Percentiles rank a stretch among this genome's conserved stretches.
phyloP scores from a whole-genome alignment of 2,888 invertebrate genomes.

The Lochmaea capreae region DNA sequence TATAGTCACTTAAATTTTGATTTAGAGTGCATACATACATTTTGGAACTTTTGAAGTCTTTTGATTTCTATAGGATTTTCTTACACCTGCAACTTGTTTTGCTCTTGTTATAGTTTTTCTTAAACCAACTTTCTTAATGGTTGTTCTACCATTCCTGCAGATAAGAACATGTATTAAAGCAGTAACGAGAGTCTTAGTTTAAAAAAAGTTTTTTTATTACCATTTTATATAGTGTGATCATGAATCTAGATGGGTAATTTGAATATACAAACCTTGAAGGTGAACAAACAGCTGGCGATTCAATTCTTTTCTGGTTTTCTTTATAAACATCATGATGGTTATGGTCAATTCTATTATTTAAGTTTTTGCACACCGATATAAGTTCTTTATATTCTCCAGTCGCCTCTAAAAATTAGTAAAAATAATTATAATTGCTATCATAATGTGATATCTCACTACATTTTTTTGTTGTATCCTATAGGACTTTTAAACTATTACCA shows the following conservation, averaged over 20 bases:
- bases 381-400: background rate
- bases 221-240: background rate
- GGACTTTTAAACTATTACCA: too few species aligned
- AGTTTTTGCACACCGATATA: background rate
- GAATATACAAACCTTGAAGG: slow-evolving; percentile 1
- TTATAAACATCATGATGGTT: background rate
- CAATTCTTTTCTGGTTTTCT: background rate
- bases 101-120: background rate
- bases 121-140: background rate
- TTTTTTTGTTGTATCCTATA: too few species aligned
- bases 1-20: background rate
- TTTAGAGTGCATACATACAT: background rate
- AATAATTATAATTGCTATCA: background rate
- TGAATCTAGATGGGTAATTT: background rate
- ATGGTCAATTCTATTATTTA: background rate
- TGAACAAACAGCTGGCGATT: background rate
- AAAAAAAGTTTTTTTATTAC: background rate
- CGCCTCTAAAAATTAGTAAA: background rate
- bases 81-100: slow-evolving; percentile 6
- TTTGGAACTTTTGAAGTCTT: background rate
- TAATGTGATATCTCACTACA: background rate
- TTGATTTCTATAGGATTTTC: background rate
- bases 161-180: background rate
- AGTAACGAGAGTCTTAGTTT: too few species aligned
- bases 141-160: background rate